Base-by-base conservation (phyloP, 2,888 invertebrate species). In the Diogma glabrata region DNA sequence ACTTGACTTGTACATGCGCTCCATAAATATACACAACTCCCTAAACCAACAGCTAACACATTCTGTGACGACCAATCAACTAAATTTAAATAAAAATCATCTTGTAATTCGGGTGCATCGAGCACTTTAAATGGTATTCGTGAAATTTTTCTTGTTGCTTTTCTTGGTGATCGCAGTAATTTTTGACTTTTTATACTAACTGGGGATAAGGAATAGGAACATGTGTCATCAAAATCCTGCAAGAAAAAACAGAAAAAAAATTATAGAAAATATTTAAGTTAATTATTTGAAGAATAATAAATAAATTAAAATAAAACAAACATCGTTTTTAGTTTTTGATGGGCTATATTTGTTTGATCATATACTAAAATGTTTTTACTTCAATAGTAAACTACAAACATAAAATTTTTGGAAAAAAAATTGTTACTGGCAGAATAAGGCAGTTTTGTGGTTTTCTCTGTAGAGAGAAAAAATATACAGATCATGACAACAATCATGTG, bases 41-140 rank as follows among this genome's bases (percentile, higher is more conserved):
- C 95, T 17, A 99, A 75, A 0, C 97, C 99, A 3, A 99, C 99
- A 66, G 95, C 94, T 54, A 99, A 81, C 28, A 99, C 93, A 71
- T 99, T 99, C 72, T 94, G 94, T 49, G 95, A 91, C 5, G 96
- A 96, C 99, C 99, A 99, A 70, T 99, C 99, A 28, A 99, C 97
- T 55, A 99, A 78, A 72, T 99, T 99, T 59, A 99, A 73, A 69
- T 96, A 96, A 75, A 99, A 99, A 73, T 99, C 99, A 72, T 99
- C 99, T 72, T 97, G 93, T 52, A 96, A 72, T 70, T 96, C 95
- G 4, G 95, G 95, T 3, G 95, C 95, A 66, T 96, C 95, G 47
- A 96, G 74, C 28, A 95, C 68, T 75, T 99, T 99, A 73, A 96
- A 99, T 2, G 99, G 99, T 67, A 97, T 95, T 67, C 96, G 82